Conservation (phyloP, 2,797 vertebrate species). For the Kryptolebias ocellatus region DNA sequence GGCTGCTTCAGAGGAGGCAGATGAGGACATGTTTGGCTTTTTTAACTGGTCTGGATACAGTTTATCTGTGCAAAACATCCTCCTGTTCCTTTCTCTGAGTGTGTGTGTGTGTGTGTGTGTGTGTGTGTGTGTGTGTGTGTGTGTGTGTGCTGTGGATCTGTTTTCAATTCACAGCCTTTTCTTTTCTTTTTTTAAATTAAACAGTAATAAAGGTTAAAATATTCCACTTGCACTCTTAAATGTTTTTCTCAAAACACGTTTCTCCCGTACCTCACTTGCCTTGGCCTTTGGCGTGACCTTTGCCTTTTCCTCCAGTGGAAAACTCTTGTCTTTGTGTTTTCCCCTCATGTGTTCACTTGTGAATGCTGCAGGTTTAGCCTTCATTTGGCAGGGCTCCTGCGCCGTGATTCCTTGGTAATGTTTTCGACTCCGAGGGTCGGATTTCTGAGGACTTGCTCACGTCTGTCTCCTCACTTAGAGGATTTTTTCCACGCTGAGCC, state of each 20-base stretch:
- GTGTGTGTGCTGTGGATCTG: constrained; percentile 11
- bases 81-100: constrained; percentile 12
- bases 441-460: constrained; percentile 74
- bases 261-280: constrained; percentile 38
- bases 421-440: constrained; percentile 65
- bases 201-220: constrained; percentile 42
- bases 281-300: constrained; percentile 31
- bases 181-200: constrained; percentile 19
- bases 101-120: background rate
- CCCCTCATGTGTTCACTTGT: background rate
- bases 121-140: background rate
- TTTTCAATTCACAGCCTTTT: constrained; percentile 53
- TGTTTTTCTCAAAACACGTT: constrained; percentile 23
- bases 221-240: constrained; percentile 37
- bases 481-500: constrained; percentile 75
- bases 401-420: constrained; percentile 72
- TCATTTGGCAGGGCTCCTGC: constrained; percentile 44
- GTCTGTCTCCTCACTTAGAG: constrained; percentile 71
- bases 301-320: constrained; percentile 66
- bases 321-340: constrained; percentile 25
- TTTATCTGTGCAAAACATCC: constrained; percentile 61
- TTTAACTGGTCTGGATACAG: constrained; percentile 28
- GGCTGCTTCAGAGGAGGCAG: constrained; percentile 25
- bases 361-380: constrained; percentile 24
- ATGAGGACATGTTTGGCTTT: constrained; percentile 26